Evolutionary conservation across 2,888 invertebrate species (phyloP).

Genomic region (Stenolophus ochropezus): DNA sequence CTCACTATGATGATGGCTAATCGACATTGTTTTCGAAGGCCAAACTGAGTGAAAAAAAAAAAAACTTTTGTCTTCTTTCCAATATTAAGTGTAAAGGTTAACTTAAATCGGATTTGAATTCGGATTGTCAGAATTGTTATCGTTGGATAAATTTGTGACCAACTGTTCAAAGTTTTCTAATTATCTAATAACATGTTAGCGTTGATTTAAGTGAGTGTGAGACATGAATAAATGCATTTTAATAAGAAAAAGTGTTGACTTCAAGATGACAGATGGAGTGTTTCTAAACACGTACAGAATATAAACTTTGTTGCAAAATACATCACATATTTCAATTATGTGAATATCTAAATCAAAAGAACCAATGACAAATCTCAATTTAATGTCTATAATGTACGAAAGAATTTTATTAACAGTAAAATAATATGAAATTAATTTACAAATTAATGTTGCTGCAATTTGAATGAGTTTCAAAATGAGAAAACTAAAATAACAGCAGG

Average conservation of each 20-base stretch:
- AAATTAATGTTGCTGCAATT: slow-evolving; percentile 34
- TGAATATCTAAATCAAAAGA: background rate
- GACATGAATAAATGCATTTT: background rate
- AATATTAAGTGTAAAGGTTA: too few species aligned
- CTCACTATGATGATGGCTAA: too few species aligned
- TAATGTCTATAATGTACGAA: background rate
- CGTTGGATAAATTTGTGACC: too few species aligned
- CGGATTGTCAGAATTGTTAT: too few species aligned
- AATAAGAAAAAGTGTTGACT: background rate
- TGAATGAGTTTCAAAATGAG: slow-evolving; percentile 43
- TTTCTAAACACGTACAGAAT: background rate
- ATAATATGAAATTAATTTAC: background rate
- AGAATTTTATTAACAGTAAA: slow-evolving; percentile 3
- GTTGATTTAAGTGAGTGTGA: background rate
- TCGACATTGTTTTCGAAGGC: too few species aligned
- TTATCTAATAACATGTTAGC: background rate
- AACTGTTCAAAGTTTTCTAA: background rate
- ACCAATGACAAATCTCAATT: background rate
- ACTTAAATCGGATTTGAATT: too few species aligned
- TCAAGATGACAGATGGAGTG: slow-evolving; percentile 8
- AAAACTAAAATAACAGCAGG: slow-evolving; percentile 46
- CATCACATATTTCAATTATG: background rate
- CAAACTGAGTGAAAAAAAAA: too few species aligned
- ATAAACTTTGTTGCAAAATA: slow-evolving; percentile 5
- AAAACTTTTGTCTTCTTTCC: too few species aligned